phyloP scores from a whole-genome alignment of 2,888 invertebrate species.

The Eretmocerus hayati region DNA sequence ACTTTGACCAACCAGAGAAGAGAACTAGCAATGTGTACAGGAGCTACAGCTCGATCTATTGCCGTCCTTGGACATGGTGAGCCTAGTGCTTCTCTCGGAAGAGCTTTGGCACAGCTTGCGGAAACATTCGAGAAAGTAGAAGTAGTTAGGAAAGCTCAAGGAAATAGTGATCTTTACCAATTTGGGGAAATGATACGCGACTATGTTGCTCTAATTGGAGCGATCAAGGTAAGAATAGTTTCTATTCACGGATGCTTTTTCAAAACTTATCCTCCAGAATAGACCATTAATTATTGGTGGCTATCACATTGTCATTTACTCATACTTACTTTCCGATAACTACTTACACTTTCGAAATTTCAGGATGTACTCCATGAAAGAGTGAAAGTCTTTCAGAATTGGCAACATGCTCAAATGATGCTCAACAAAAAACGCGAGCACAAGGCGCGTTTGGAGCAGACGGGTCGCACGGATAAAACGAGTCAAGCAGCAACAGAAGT shows the following conservation, averaged over 20 bases:
- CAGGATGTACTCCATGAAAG: slow-evolving; percentile 66
- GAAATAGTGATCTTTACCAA: slow-evolving; percentile 89
- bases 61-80: slow-evolving; percentile 89
- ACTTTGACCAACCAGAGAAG: slow-evolving; percentile 78
- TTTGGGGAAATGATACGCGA: slow-evolving; percentile 93
- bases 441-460: slow-evolving; percentile 85
- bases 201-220: slow-evolving; percentile 83
- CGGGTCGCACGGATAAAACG: slow-evolving; percentile 82
- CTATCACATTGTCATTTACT: too few relatives aligned
- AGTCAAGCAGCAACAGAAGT: slow-evolving; percentile 87
- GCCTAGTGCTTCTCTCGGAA: slow-evolving; percentile 83
- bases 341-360: not conserved
- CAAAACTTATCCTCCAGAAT: too few relatives aligned
- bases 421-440: slow-evolving; percentile 89
- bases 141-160: slow-evolving; percentile 81
- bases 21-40: slow-evolving; percentile 72
- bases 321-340: too few relatives aligned
- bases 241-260: not conserved
- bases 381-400: slow-evolving; percentile 86
- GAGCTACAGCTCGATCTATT: slow-evolving; percentile 77
- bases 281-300: too few relatives aligned
- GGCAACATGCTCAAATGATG: slow-evolving; percentile 95
- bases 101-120: slow-evolving; percentile 83
- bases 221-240: slow-evolving; percentile 63
- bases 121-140: slow-evolving; percentile 71